phyloP scores from a whole-genome alignment of 2,113 vertebrate genomes.

The Chinchilla lanigera region DNA sequence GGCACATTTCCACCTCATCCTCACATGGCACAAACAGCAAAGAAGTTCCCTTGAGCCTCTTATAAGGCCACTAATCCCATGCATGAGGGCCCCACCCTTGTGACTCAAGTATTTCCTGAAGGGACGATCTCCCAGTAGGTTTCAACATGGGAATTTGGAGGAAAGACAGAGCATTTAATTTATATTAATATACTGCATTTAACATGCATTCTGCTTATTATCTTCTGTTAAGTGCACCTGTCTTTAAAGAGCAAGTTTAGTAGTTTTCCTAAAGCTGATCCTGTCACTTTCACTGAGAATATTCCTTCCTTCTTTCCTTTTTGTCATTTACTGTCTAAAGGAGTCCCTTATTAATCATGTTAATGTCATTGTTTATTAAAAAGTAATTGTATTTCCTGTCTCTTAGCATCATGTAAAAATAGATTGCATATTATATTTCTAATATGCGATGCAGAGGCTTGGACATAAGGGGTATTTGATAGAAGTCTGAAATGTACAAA shows the following conservation, averaged over 20 bases:
- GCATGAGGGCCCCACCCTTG: not conserved
- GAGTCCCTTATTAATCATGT: not conserved
- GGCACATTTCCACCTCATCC: accelerated
- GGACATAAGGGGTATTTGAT: not conserved
- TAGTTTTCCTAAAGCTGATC: not conserved
- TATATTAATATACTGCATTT: not conserved
- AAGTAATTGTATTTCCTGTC: not conserved
- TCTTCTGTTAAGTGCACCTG: not conserved
- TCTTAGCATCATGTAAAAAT: not conserved
- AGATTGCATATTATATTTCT: not conserved
- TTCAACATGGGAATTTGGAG: not conserved
- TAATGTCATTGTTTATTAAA: not conserved
- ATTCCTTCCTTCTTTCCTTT: not conserved
- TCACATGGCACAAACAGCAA: not conserved
- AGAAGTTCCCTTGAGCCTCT: not conserved
- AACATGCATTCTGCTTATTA: not conserved
- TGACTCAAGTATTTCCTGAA: not conserved
- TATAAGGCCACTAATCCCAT: no score
- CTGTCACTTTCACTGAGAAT: not conserved
- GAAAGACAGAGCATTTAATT: not conserved
- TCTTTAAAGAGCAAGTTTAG: not conserved
- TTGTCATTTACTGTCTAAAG: not conserved
- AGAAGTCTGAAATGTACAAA: not conserved
- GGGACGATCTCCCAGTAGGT: not conserved
- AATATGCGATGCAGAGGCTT: not conserved